A percentile compares a stretch with the other conserved stretches of the same genome.
Evolutionary conservation across 2,797 vertebrate genomes (phyloP).

Genomic region (Notolabrus celidotus): DNA sequence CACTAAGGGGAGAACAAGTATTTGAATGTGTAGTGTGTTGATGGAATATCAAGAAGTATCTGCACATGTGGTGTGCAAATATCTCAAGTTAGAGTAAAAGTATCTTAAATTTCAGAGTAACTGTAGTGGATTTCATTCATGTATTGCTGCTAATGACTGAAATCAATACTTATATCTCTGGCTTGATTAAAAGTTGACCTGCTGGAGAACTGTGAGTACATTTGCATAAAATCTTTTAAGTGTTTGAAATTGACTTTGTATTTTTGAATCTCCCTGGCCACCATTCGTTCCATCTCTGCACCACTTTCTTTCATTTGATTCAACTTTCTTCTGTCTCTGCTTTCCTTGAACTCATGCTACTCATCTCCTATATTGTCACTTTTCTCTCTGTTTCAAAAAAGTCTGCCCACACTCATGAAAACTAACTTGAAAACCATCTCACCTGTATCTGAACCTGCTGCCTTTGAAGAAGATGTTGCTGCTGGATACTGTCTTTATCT

Average conservation of each 20-base stretch:
- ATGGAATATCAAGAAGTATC: background rate
- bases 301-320: background rate
- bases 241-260: background rate
- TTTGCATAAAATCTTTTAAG: background rate
- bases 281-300: background rate
- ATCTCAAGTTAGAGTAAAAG: background rate
- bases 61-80: background rate
- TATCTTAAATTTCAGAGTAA: background rate
- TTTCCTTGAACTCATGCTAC: background rate
- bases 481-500: constrained; percentile 98
- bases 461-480: constrained; percentile 99
- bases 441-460: constrained; percentile 98
- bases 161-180: background rate
- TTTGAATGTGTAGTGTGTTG: background rate
- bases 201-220: background rate
- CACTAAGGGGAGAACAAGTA: background rate
- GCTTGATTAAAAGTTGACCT: background rate
- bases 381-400: background rate
- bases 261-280: background rate
- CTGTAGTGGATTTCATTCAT: background rate
- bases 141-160: background rate
- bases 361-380: background rate
- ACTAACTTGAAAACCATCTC: constrained; percentile 40
- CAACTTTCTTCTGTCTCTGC: background rate
- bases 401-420: background rate